Evolutionary conservation across 1,140 invertebrate species (phyloP).

Genomic region (Diabrotica virgifera): DNA sequence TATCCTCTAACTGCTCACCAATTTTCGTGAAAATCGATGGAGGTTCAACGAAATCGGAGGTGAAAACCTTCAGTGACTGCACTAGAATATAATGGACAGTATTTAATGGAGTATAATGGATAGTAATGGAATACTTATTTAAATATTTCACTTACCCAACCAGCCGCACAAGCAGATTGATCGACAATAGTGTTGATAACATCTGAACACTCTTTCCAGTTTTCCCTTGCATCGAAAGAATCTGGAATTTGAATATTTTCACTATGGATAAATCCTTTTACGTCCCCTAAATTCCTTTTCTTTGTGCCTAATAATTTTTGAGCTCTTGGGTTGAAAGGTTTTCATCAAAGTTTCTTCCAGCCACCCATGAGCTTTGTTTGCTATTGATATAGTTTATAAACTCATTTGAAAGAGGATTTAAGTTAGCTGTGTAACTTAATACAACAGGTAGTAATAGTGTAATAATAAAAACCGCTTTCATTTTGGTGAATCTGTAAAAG

Average conservation of each 20-base stretch:
- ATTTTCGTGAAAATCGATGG: too few relatives aligned
- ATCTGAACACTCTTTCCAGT: conserved; percentile 46
- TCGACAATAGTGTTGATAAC: conserved; percentile 17
- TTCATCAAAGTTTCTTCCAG: conserved; percentile 20
- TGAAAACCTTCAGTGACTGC: too few relatives aligned
- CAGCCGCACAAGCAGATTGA: conserved; percentile 24
- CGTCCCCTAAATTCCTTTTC: not conserved
- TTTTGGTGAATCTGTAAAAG: too few relatives aligned
- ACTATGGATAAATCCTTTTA: not conserved
- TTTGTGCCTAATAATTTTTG: conserved; percentile 8
- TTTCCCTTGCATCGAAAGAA: conserved; percentile 25
- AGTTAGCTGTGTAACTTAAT: too few relatives aligned
- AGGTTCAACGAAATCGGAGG: too few relatives aligned
- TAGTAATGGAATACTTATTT: not conserved
- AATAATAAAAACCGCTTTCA: too few relatives aligned
- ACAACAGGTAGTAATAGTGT: too few relatives aligned
- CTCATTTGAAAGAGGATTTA: conserved; percentile 15
- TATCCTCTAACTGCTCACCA: too few relatives aligned
- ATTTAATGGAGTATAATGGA: not conserved
- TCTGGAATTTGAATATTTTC: conserved; percentile 15
- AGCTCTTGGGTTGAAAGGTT: conserved; percentile 10
- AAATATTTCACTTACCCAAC: conserved; percentile 24
- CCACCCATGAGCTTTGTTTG: conserved; percentile 16
- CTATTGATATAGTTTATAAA: conserved; percentile 19
- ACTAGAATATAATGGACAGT: conserved; percentile 68